Evolutionary conservation across 2,888 invertebrate species (phyloP).

Genomic region (Synanthedon myopaeformis): DNA sequence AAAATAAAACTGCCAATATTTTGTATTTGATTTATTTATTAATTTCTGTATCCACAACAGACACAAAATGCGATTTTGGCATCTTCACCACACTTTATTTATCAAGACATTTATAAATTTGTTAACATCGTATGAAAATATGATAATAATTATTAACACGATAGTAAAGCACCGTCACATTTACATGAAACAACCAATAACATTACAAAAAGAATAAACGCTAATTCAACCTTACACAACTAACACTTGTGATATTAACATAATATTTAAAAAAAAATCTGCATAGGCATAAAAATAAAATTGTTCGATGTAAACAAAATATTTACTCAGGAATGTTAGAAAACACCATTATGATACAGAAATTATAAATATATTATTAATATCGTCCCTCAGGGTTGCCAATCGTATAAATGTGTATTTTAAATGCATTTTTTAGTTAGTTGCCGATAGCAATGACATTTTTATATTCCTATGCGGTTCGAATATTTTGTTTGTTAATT

Average conservation of each 20-base stretch:
- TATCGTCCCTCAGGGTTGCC: slow-evolving; percentile 4
- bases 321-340: slow-evolving; percentile 42
- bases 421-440: too few relatives aligned
- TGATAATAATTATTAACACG: not conserved
- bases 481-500: too few relatives aligned
- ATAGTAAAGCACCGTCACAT: slow-evolving; percentile 14
- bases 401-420: too few relatives aligned
- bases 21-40: slow-evolving; percentile 57
- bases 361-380: slow-evolving; percentile 56
- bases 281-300: slow-evolving; percentile 14
- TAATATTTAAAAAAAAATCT: slow-evolving; percentile 22
- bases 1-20: slow-evolving; percentile 2
- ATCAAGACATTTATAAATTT: slow-evolving; percentile 14
- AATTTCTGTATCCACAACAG: slow-evolving; percentile 69
- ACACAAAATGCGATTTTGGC: slow-evolving; percentile 49
- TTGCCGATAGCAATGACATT: too few relatives aligned
- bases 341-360: slow-evolving; percentile 61
- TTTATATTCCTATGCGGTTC: too few relatives aligned
- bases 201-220: slow-evolving; percentile 33
- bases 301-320: slow-evolving; percentile 47
- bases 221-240: not conserved
- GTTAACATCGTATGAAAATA: not conserved
- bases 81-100: slow-evolving; percentile 31
- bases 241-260: slow-evolving; percentile 13
- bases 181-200: slow-evolving; percentile 13